A percentile compares a stretch with the other conserved stretches of the same genome.
Conservation (phyloP, 1,140 invertebrate species). For the Macrocentrus cingulum region DNA sequence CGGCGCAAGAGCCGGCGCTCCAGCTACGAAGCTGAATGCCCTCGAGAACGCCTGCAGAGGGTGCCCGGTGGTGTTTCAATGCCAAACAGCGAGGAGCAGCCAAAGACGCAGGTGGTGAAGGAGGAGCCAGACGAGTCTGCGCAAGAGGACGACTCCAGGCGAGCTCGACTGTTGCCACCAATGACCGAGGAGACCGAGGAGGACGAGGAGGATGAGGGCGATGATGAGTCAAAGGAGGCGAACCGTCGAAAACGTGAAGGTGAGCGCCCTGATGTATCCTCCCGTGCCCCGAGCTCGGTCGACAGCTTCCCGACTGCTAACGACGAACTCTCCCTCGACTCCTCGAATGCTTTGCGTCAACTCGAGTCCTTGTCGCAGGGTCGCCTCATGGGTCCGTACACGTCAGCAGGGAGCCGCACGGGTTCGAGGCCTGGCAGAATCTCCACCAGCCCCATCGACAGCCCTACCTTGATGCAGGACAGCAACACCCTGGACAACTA, state of each 20-base stretch:
- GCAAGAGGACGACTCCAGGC: slow-evolving; percentile 9
- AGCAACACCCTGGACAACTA: slow-evolving; percentile 49
- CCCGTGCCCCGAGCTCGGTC: slow-evolving; percentile 61
- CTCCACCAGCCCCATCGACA: slow-evolving; percentile 55
- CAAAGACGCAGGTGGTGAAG: slow-evolving; percentile 22
- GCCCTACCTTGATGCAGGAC: slow-evolving; percentile 29
- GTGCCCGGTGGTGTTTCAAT: too few relatives aligned
- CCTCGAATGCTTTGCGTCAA: slow-evolving; percentile 74
- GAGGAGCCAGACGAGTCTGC: slow-evolving; percentile 25
- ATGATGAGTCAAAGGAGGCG: slow-evolving; percentile 23
- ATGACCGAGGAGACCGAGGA: not conserved
- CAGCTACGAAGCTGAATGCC: slow-evolving; percentile 3
- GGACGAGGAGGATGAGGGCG: slow-evolving; percentile 30
- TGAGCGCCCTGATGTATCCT: slow-evolving; percentile 56
- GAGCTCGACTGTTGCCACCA: slow-evolving; percentile 13
- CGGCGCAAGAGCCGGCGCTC: slow-evolving; percentile 5
- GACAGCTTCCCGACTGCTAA: slow-evolving; percentile 60
- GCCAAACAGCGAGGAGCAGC: slow-evolving; percentile 6
- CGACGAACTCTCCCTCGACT: slow-evolving; percentile 65
- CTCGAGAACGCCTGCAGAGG: slow-evolving; percentile 14
- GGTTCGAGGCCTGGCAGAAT: slow-evolving; percentile 56
- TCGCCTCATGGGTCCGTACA: slow-evolving; percentile 48
- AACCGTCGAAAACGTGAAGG: slow-evolving; percentile 45
- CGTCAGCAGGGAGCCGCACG: slow-evolving; percentile 15
- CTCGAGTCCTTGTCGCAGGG: slow-evolving; percentile 80